Evolutionary conservation across 1,140 invertebrate genomes (phyloP).

Genomic region (Zaprionus lachaisei): DNA sequence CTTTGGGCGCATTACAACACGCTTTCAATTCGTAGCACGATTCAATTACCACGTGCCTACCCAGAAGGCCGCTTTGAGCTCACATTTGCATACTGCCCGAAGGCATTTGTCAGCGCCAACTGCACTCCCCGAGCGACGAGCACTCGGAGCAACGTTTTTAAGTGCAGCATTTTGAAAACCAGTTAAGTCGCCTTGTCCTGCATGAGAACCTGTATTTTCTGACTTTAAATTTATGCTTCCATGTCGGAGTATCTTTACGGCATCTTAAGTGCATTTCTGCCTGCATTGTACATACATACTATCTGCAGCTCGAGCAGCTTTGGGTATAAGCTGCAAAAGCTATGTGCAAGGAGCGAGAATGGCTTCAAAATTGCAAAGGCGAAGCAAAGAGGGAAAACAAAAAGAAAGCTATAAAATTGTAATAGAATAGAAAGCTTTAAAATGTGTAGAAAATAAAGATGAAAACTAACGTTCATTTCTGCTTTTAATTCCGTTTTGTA

Average conservation of each 20-base stretch:
- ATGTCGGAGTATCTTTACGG: slow-evolving; percentile 7
- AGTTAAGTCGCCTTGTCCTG: slow-evolving; percentile 15
- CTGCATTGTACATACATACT: not conserved
- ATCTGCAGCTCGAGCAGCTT: not conserved
- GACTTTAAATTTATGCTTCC: slow-evolving; percentile 22
- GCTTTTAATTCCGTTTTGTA: not conserved
- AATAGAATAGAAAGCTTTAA: not conserved
- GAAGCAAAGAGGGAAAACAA: not conserved
- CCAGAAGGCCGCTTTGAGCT: slow-evolving; percentile 50
- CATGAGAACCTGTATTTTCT: slow-evolving; percentile 2
- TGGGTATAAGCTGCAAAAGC: slow-evolving; percentile 4
- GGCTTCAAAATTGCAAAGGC: not conserved
- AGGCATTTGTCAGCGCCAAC: slow-evolving; percentile 40
- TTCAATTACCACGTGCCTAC: slow-evolving; percentile 76
- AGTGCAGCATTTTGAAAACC: slow-evolving; percentile 36
- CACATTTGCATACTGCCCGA: slow-evolving; percentile 66
- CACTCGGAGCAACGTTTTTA: slow-evolving; percentile 32
- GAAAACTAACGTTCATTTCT: not conserved
- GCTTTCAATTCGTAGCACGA: slow-evolving; percentile 76
- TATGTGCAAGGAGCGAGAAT: not conserved
- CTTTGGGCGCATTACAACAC: slow-evolving; percentile 65
- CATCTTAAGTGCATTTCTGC: slow-evolving; percentile 1
- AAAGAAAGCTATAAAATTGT: not conserved
- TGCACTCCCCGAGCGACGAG: slow-evolving; percentile 50
- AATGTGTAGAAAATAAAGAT: not conserved